phyloP scores from a whole-genome alignment of 2,797 vertebrate genomes.

The Choloepus didactylus region DNA sequence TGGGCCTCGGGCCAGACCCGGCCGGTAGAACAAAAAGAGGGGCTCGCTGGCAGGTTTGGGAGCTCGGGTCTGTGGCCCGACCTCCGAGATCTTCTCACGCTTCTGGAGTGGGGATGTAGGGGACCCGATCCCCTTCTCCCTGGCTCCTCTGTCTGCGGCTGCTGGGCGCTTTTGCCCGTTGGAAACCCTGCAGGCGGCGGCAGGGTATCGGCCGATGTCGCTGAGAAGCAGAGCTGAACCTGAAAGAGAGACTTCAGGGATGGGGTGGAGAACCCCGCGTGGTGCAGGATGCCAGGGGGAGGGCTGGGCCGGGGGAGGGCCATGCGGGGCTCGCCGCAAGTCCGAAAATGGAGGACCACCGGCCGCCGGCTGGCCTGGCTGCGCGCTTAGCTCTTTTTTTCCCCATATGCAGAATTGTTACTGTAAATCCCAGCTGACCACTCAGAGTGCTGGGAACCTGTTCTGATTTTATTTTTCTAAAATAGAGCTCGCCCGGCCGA shows the following conservation, averaged over 20 bases:
- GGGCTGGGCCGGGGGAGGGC: neutral
- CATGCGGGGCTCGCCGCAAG: neutral
- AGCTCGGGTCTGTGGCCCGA: neutral
- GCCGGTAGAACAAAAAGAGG: slow-evolving; percentile 74
- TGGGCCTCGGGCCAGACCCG: neutral
- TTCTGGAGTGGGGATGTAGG: neutral
- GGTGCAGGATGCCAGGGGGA: neutral
- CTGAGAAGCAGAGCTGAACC: neutral
- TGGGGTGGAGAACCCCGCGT: neutral
- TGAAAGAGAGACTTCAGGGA: neutral
- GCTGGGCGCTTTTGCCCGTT: neutral
- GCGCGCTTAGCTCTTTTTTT: slow-evolving; percentile 9
- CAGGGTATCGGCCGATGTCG: neutral
- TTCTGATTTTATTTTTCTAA: slow-evolving; percentile 47
- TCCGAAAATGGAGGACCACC: neutral
- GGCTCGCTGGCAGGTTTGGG: neutral
- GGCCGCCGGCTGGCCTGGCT: neutral
- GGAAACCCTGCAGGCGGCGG: neutral
- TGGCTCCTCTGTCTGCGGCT: neutral
- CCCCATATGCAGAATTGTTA: neutral
- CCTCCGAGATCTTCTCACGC: neutral
- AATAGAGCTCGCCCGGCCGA: slow-evolving; percentile 34
- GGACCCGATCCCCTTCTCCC: neutral
- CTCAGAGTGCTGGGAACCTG: neutral
- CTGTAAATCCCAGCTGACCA: neutral